Base-by-base conservation (phyloP, 2,888 invertebrate genomes). In the Stenurella melanura region DNA sequence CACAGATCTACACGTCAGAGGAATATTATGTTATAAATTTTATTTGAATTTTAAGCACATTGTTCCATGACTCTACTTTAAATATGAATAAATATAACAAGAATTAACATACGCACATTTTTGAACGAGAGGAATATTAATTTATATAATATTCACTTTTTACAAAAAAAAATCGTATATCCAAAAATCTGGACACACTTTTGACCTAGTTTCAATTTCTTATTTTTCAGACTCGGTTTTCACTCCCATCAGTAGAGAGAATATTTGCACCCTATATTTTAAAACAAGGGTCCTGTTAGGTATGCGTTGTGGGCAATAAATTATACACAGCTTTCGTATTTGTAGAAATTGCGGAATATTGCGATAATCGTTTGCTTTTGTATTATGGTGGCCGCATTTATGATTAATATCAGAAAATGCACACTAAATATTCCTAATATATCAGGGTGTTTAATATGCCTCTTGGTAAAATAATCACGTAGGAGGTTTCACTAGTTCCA, bases 301-400 rank as follows among this genome's bases (percentile, higher is more conserved):
- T n/a, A 5, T 6, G 4, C 50, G 42, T 50, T 50, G n/a, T 50
- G 15, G 50, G 50, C 50, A 50, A 50, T 50, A 50, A 50, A 50
- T 50, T 42, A 42, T 12, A 42, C 42, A 42, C 42, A 42, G 38
- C 12, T 1, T 42, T 42, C 42, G 15, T 42, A 42, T 42, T 42
- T 42, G 42, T 42, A 12, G 42, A 42, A 42, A 42, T 42, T 42
- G 42, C 9, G 42, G n/a, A n/a, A 50, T 50, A 50, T 50, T 7
- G 7, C 12, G 50, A n/a, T 50, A 50, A 50, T 50, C n/a, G 50
- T n/a, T 15, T 50, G 50, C 50, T n/a, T n/a, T 50, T 50, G 50
- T 50, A 50, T n/a, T 50, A 42, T 50, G 50, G n/a, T 50, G 50
- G 50, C 50, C n/a, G n/a, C n/a, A 50, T 50, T 50, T n/a, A 50